Conservation (phyloP, 1,140 invertebrate species). For the Drosophila micromelanica region DNA sequence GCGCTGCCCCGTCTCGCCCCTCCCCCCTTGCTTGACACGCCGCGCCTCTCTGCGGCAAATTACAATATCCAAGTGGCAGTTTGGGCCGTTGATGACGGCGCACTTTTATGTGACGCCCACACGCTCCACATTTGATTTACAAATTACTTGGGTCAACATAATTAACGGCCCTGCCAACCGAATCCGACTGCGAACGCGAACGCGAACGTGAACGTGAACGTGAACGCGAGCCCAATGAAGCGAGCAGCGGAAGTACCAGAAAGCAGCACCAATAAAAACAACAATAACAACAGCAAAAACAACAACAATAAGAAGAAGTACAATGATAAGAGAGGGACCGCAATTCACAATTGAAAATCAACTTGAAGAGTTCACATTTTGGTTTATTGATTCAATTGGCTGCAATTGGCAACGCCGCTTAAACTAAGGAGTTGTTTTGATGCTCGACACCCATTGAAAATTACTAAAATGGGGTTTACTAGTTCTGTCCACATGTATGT, state of each 20-base stretch:
- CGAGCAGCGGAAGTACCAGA: constrained; percentile 52
- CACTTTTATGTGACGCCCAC: constrained; percentile 51
- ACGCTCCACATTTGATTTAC: constrained; percentile 58
- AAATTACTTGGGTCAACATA: constrained; percentile 70
- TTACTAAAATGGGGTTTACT: too few species aligned
- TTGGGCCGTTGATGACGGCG: constrained; percentile 49
- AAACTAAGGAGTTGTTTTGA: neutral
- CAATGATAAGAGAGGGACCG: constrained; percentile 3
- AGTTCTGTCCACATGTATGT: too few species aligned
- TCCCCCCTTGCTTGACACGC: too few species aligned
- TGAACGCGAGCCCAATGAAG: constrained; percentile 2
- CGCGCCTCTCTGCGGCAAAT: constrained; percentile 43
- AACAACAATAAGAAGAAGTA: constrained; percentile 6
- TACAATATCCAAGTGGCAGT: constrained; percentile 57
- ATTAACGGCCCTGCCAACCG: constrained; percentile 60
- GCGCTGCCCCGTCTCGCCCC: neutral
- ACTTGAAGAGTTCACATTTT: constrained; percentile 47
- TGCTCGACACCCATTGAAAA: too few species aligned
- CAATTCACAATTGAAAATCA: constrained; percentile 44
- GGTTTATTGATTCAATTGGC: constrained; percentile 74
- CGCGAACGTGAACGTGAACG: too few species aligned
- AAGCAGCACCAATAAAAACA: constrained; percentile 23
- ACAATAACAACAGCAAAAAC: constrained; percentile 9
- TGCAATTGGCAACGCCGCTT: constrained; percentile 52
- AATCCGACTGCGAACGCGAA: constrained; percentile 16